Evolutionary conservation across 2,888 invertebrate species (phyloP).

Genomic region (Drosophila kambysellisi): DNA sequence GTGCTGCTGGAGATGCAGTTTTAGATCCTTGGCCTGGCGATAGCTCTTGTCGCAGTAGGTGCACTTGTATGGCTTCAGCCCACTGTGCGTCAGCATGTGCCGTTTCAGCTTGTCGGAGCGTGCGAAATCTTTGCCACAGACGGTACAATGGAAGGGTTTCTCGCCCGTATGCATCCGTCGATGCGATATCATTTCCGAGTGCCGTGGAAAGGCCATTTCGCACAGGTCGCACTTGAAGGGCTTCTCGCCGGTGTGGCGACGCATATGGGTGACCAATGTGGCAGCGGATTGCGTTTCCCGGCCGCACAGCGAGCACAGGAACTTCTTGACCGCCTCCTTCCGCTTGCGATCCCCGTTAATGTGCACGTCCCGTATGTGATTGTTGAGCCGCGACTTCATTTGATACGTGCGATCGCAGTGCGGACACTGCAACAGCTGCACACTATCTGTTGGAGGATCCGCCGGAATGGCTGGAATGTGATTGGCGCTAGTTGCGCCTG

Average conservation of each 20-base stretch:
- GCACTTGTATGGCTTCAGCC: slow-evolving; percentile 87
- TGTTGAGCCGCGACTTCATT: slow-evolving; percentile 71
- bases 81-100: slow-evolving; percentile 87
- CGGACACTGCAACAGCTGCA: slow-evolving; percentile 85
- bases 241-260: slow-evolving; percentile 88
- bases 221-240: slow-evolving; percentile 87
- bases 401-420: slow-evolving; percentile 86
- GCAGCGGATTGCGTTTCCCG: slow-evolving; percentile 87
- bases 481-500: slow-evolving; percentile 7
- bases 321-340: slow-evolving; percentile 85
- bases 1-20: slow-evolving; percentile 89
- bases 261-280: slow-evolving; percentile 88
- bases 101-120: slow-evolving; percentile 85
- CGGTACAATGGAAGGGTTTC: slow-evolving; percentile 88
- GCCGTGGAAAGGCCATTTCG: slow-evolving; percentile 86
- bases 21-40: slow-evolving; percentile 90
- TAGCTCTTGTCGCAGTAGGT: slow-evolving; percentile 86
- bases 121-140: slow-evolving; percentile 88
- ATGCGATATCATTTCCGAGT: slow-evolving; percentile 87
- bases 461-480: slow-evolving; percentile 4
- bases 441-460: slow-evolving; percentile 27
- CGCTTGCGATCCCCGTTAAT: slow-evolving; percentile 72
- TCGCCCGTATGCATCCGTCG: slow-evolving; percentile 89
- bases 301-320: slow-evolving; percentile 88
- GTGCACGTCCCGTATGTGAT: slow-evolving; percentile 71